Percentiles rank a stretch among this genome's conserved stretches.
Conservation (phyloP, 2,797 vertebrate genomes). For the Monodelphis domestica region DNA sequence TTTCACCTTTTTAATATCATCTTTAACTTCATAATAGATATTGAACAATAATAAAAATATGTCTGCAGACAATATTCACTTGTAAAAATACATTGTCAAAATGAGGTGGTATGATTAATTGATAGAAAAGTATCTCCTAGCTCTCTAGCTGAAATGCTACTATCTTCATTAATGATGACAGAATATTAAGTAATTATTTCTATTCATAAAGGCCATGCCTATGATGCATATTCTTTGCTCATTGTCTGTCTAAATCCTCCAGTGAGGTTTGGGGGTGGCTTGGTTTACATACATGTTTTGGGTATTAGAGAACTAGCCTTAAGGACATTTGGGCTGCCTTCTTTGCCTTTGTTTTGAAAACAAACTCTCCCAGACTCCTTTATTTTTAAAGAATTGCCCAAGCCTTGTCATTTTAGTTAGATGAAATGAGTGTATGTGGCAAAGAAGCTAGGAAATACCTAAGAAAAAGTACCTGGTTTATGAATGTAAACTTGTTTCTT, state of each 20-base stretch:
- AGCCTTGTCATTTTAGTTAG: neutral
- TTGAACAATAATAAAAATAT: neutral
- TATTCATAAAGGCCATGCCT: neutral
- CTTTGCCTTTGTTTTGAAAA: neutral
- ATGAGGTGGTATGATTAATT: neutral
- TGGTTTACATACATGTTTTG: neutral
- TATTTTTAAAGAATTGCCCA: neutral
- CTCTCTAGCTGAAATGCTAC: neutral
- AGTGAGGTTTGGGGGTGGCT: neutral
- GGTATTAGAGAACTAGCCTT: neutral
- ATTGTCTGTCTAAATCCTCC: neutral
- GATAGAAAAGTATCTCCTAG: neutral
- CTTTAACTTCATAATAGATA: neutral
- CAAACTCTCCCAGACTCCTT: neutral
- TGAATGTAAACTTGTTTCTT: neutral
- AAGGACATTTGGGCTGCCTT: neutral
- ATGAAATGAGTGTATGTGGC: neutral
- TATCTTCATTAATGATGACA: neutral
- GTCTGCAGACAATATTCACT: neutral
- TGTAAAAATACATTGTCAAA: neutral
- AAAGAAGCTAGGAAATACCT: neutral
- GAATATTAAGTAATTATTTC: neutral
- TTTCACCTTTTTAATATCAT: constrained; percentile 1
- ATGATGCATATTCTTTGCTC: neutral
- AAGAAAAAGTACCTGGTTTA: constrained; percentile 25